Base-by-base conservation (phyloP, 2,113 vertebrate species). In the Ramphastos sulfuratus region DNA sequence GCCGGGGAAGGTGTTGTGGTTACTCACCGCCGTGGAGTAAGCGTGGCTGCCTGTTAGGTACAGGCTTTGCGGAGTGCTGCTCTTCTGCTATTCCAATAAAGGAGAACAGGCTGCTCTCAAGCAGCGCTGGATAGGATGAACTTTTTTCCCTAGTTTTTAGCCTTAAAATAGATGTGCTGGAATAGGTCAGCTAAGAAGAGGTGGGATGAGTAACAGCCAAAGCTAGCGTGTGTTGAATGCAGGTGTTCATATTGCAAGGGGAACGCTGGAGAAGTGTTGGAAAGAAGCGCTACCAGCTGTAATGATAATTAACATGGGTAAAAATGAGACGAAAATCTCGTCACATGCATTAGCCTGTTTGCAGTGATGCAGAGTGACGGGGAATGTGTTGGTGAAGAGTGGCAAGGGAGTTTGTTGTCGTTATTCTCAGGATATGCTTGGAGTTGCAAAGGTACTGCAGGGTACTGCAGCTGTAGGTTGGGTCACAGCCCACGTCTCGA, bases 1-100 rank as follows among this genome's bases (percentile, higher is more conserved):
- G 54, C 2, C 15, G 58, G 60, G 27, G 50, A 20, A 56, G 46
- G 8, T 14, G 77, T 0, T 37, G 30, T 0, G 37, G 31, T 42
- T 9, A 0, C 50, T 44, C 6, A 5, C 27, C 5, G 88, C 35
- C 30, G 44, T 4, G 59, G 27, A 27, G 67, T 46, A 21, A 27
- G 81, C 10, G 44, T 0, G 76, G 46, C n/a, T 16, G 83, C 59
- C 0, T 3, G 75, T 24, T 60, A 11, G 79, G 37, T 18, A 20
- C 15, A 6, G 86, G 46, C 8, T 70, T 39, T 59, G 89, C 19
- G 48, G 12, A 31, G 65, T 8, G 66, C 82, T 58, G 69, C 64
- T 48, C 35, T 10, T 12, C 50, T 13, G 11, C 4, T 15, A 2
- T 17, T 7, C 6, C 61, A 8, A 46, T 28, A 10, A 15, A 33